These are phyloP conservation scores for Elegia similella DNA, from an alignment of 2,888 invertebrate species.

Conservation along the genomic window DNA sequence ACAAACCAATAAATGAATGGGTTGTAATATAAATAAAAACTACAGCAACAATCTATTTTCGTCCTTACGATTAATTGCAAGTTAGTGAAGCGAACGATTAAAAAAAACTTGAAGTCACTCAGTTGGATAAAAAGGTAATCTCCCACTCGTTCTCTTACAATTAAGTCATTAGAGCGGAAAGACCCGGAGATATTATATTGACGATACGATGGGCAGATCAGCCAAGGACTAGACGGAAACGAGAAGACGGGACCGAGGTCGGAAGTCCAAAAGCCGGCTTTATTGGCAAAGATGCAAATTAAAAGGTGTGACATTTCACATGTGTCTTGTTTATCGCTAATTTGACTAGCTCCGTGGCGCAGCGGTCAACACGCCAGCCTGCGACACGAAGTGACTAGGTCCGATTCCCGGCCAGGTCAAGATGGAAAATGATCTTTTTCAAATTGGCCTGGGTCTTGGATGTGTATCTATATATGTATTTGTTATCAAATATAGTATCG, in stretches of 20 bases:
- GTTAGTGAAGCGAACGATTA: background rate
- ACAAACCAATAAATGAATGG: background rate
- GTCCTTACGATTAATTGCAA: background rate
- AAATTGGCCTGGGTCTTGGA: too few species aligned
- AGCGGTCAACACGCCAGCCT: too few species aligned
- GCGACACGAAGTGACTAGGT: too few species aligned
- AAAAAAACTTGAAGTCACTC: background rate
- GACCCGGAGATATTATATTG: background rate
- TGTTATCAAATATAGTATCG: too few species aligned
- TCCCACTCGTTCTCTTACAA: background rate
- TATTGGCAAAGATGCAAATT: too few species aligned
- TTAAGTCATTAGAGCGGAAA: background rate
- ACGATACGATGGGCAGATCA: background rate
- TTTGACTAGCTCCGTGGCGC: too few species aligned
- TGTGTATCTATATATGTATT: too few species aligned
- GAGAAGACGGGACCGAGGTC: background rate
- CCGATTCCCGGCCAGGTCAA: too few species aligned
- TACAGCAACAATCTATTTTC: slow-evolving; percentile 2
- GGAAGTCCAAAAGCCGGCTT: too few species aligned
- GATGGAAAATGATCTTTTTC: too few species aligned
- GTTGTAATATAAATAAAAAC: background rate
- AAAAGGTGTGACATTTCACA: too few species aligned
- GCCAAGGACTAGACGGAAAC: background rate
- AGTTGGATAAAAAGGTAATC: background rate
- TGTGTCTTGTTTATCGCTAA: too few species aligned